These are phyloP conservation scores for Drosophila anceps DNA, from an alignment of 2,888 invertebrate genomes.

Conservation along the genomic window DNA sequence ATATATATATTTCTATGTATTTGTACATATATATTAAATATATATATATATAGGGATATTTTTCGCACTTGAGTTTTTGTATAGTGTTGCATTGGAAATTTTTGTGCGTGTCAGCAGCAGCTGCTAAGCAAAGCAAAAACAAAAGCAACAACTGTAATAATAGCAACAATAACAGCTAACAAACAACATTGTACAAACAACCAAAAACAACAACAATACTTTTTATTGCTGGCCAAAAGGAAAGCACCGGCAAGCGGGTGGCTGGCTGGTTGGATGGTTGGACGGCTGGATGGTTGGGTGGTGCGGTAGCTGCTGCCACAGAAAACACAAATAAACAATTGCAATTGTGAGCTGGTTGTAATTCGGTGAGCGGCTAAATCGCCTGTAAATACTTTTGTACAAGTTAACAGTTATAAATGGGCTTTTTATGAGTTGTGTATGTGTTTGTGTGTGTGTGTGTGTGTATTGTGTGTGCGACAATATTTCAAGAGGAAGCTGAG, in stretches of 20 bases:
- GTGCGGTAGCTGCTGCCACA: conserved; percentile 2
- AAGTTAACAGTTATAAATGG: conserved; percentile 81
- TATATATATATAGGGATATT: conserved; percentile 15
- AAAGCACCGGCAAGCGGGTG: background rate
- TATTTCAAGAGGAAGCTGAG: conserved; percentile 42
- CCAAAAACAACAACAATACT: conserved; percentile 47
- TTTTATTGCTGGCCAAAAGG: conserved; percentile 55
- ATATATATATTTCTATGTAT: too few species aligned
- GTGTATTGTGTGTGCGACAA: conserved; percentile 57
- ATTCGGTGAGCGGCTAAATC: conserved; percentile 77
- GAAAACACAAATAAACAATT: conserved; percentile 74
- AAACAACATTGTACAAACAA: conserved; percentile 68
- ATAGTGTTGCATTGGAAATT: conserved; percentile 64
- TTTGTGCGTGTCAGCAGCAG: conserved; percentile 78
- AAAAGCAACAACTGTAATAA: conserved; percentile 68
- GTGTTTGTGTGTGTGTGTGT: conserved; percentile 34
- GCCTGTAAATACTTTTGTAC: conserved; percentile 79
- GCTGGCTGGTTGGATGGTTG: background rate
- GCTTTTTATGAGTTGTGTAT: conserved; percentile 75
- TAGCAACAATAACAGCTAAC: conserved; percentile 57
- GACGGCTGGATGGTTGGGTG: background rate
- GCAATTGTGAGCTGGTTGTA: conserved; percentile 73
- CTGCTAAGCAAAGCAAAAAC: conserved; percentile 56
- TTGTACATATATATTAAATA: too few species aligned
- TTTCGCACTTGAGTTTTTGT: conserved; percentile 54